phyloP scores from a whole-genome alignment of 2,888 invertebrate genomes.

The Alentia gelatinosa region DNA sequence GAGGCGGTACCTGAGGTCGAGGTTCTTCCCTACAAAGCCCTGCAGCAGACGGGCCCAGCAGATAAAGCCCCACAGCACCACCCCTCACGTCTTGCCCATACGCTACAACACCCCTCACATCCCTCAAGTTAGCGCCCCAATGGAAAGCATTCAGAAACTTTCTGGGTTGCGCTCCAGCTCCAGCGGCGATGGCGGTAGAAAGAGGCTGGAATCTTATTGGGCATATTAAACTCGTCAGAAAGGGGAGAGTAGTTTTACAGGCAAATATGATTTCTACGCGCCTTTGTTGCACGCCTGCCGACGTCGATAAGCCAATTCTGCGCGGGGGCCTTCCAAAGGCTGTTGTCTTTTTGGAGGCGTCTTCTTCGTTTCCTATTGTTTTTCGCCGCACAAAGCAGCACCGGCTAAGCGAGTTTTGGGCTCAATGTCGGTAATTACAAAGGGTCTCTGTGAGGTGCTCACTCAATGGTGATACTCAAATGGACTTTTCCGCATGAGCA shows the following conservation, averaged over 20 bases:
- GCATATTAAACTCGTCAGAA: slow-evolving; percentile 20
- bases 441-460: not conserved
- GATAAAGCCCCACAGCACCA: too few species aligned
- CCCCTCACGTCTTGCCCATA: too few species aligned
- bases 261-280: slow-evolving; percentile 8
- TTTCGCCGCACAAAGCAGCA: not conserved
- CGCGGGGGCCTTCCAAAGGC: not conserved
- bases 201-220: not conserved
- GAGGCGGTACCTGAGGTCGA: too few species aligned
- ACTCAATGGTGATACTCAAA: not conserved
- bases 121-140: too few species aligned
- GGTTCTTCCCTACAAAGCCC: too few species aligned
- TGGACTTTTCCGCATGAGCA: slow-evolving; percentile 10
- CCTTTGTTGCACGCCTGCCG: not conserved
- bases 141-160: too few species aligned
- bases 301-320: not conserved
- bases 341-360: not conserved
- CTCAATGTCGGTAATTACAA: slow-evolving; percentile 16
- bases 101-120: too few species aligned
- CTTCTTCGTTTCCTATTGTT: slow-evolving; percentile 14
- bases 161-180: too few species aligned
- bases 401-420: not conserved
- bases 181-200: not conserved
- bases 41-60: too few species aligned
- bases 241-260: slow-evolving; percentile 13